A percentile compares a stretch with the other conserved stretches of the same genome.
These are phyloP conservation scores for Osedax frankpressi DNA, from an alignment of 2,888 invertebrate genomes.

Conservation along the genomic window DNA sequence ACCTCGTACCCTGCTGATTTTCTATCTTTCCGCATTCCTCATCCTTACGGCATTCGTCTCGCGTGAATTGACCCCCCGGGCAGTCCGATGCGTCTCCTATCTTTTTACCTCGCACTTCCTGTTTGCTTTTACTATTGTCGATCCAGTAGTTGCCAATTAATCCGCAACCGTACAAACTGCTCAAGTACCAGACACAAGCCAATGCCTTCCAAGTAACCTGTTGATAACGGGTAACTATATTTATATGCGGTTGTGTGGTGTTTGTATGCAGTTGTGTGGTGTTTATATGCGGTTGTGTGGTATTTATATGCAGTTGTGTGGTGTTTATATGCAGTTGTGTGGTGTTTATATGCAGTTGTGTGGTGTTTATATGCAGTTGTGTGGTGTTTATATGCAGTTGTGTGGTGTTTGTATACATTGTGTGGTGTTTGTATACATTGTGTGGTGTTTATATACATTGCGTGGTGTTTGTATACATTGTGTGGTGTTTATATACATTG, in stretches of 20 bases:
- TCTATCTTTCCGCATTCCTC: no score
- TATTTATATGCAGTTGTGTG: not conserved
- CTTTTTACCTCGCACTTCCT: no score
- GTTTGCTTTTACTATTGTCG: no score
- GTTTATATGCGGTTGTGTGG: not conserved
- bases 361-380: not conserved
- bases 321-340: not conserved
- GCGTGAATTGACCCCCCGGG: no score
- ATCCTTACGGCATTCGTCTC: no score
- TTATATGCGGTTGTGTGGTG: not conserved
- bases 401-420: not conserved
- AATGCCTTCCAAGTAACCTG: not conserved
- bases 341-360: not conserved
- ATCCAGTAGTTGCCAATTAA: not conserved
- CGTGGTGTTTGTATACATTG: no score
- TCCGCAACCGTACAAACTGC: not conserved
- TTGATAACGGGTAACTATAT: no score
- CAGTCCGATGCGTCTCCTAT: no score
- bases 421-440: no score
- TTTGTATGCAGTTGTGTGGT: not conserved
- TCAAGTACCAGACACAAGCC: not conserved
- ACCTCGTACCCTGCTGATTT: no score
- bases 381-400: not conserved
- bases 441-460: no score
- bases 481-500: no score